Evolutionary conservation across 2,113 vertebrate species (phyloP), one percentile per base, ranked within the genome.

Genomic region (Uria lomvia): DNA sequence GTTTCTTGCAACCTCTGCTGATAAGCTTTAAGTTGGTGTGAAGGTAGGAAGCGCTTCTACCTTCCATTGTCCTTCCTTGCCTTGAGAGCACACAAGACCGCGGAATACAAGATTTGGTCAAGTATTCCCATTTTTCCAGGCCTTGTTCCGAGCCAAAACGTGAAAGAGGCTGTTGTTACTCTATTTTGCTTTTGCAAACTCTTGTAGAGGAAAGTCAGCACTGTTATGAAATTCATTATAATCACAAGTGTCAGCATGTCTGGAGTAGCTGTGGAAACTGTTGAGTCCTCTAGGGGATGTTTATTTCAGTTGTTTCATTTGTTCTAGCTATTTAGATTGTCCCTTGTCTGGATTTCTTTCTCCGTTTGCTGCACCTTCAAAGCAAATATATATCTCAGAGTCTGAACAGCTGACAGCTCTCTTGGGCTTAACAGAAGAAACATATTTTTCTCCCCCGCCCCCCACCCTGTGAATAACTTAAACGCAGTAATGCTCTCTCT

Each of bases 271-370:
- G 77, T 9, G 6, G 73, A 93, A 97, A 91, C 52, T 47, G 68
- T 32, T 52, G 53, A 91, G 83, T 93, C 53, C 94, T 89, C 71
- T 36, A 32, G 70, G 74, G 88, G 52, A 76, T 86, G 74, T 92
- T 97, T 95, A 86, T 95, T 97, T 94, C 72, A 79, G 77, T 82
- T 90, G 66, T 95, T 97, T 85, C 74, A 88, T 87, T 94, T 97
- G 86, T 94, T 97, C 74, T 82, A 91, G 89, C 84, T 91, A 40
- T 95, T 96, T 88, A 95, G 86, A 82, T 94, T 63, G 77, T 62
- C 81, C 62, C 87, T 91, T 74, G 53, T 92, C 87, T 95, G 67
- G 58, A 68, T 85, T 92, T 91, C 81, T 70, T 95, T 85, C 49
- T 73, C 77, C 90, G 15, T 92, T 94, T 94, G 66, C 34, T 75